Evolutionary conservation across 2,113 vertebrate species (phyloP).

Genomic region (Archilochus colubris): DNA sequence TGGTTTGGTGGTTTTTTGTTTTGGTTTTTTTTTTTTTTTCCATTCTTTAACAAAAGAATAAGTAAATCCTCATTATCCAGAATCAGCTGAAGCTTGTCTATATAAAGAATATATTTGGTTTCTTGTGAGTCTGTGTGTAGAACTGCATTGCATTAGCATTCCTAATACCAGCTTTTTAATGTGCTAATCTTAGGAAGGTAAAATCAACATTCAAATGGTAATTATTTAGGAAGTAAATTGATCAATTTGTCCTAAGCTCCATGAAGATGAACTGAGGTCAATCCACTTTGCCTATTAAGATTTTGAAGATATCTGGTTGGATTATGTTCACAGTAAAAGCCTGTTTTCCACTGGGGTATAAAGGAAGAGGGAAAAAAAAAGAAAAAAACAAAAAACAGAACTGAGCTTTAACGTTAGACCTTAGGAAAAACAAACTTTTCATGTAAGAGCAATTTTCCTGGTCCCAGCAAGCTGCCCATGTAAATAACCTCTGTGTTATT

Average conservation of each 20-base stretch:
- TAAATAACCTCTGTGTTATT: constrained; percentile 9
- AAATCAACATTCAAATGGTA: constrained; percentile 63
- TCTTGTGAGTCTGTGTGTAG: neutral
- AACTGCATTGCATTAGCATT: constrained; percentile 8
- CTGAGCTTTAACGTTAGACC: neutral
- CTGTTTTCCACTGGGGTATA: constrained; percentile 7
- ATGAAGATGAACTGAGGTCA: constrained; percentile 69
- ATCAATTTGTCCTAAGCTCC: constrained; percentile 63
- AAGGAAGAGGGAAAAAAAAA: neutral
- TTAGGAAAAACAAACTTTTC: constrained; percentile 44
- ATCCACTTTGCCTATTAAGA: constrained; percentile 69
- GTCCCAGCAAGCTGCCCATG: constrained; percentile 1
- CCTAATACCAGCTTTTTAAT: constrained; percentile 35
- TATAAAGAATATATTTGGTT: neutral
- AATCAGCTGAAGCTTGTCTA: neutral
- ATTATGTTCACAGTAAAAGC: constrained; percentile 48
- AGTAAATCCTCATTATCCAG: constrained; percentile 29
- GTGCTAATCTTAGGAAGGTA: constrained; percentile 56
- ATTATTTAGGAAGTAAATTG: constrained; percentile 72
- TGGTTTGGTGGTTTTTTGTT: neutral
- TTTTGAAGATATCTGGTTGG: constrained; percentile 62
- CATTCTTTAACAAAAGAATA: constrained; percentile 38
- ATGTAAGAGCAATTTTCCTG: neutral
- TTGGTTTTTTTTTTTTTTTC: neutral
- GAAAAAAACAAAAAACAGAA: neutral